Evolutionary conservation across 2,797 vertebrate species (phyloP).

Genomic region (Hipposideros larvatus): DNA sequence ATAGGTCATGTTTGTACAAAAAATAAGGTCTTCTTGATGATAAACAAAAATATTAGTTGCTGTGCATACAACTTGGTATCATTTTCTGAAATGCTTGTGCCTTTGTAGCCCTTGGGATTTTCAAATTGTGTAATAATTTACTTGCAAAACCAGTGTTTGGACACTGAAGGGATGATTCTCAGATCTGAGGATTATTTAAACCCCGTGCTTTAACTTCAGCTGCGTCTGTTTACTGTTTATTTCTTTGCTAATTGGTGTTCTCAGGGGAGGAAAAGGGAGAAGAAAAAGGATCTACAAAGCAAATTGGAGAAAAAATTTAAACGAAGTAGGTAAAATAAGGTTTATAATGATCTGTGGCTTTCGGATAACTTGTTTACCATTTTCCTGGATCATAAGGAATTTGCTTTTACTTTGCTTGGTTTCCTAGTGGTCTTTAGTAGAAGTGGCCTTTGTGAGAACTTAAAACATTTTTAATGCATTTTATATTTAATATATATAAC

Average conservation of each 20-base stretch:
- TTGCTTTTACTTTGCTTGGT: not conserved
- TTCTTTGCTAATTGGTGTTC: constrained; percentile 7
- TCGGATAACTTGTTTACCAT: not conserved
- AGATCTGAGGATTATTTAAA: constrained; percentile 49
- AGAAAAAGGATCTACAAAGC: not conserved
- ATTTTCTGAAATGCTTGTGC: not conserved
- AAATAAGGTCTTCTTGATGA: not conserved
- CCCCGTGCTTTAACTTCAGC: not conserved
- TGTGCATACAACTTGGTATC: not conserved
- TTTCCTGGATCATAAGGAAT: not conserved
- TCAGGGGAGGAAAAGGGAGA: not conserved
- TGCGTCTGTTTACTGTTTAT: not conserved
- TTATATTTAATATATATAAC: not conserved
- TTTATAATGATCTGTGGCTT: not conserved
- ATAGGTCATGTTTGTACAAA: not conserved
- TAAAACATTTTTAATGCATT: not conserved
- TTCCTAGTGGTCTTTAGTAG: not conserved
- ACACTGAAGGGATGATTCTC: not conserved
- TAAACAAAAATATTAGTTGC: not conserved
- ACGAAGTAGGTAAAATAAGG: not conserved
- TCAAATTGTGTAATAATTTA: not conserved
- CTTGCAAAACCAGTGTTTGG: not conserved
- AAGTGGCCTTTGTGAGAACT: not conserved
- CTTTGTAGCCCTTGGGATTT: not conserved
- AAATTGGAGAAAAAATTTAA: not conserved